Conservation (phyloP, 2,113 vertebrate genomes). For the Amphiprion ocellaris region DNA sequence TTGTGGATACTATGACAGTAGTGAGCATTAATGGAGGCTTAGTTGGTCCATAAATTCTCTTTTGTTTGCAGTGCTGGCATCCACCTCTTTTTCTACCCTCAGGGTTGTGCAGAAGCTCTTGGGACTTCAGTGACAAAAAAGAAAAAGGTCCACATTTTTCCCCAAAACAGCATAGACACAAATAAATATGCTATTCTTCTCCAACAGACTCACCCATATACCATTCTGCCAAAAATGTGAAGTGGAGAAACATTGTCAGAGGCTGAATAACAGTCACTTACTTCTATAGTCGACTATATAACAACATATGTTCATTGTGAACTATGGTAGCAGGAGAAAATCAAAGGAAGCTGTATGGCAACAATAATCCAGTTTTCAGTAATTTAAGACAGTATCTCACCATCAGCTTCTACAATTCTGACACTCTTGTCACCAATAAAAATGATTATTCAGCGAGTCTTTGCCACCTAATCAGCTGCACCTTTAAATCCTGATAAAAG, state of each 20-base stretch:
- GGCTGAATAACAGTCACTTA: too few relatives aligned
- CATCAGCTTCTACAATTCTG: background rate
- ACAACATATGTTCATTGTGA: background rate
- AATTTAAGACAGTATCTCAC: background rate
- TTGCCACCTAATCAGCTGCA: background rate
- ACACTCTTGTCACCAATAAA: background rate
- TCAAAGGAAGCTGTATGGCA: background rate
- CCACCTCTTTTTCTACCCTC: background rate
- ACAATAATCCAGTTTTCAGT: background rate
- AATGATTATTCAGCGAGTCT: background rate
- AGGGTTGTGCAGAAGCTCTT: background rate
- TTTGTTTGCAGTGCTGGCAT: background rate
- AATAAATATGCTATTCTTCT: background rate
- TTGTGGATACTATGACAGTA: slow-evolving; percentile 2
- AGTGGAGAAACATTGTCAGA: background rate
- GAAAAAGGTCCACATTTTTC: background rate
- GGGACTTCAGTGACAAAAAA: background rate
- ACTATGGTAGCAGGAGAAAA: background rate
- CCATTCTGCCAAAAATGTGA: too few relatives aligned
- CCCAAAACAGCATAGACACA: background rate
- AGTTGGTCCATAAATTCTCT: background rate
- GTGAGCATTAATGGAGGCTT: slow-evolving; percentile 4
- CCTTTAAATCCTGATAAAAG: slow-evolving; percentile 7
- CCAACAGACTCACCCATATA: background rate
- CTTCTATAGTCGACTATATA: background rate